A percentile compares a stretch with the other conserved stretches of the same genome.
Conservation (phyloP, 2,113 vertebrate genomes). For the Elaphurus davidianus region DNA sequence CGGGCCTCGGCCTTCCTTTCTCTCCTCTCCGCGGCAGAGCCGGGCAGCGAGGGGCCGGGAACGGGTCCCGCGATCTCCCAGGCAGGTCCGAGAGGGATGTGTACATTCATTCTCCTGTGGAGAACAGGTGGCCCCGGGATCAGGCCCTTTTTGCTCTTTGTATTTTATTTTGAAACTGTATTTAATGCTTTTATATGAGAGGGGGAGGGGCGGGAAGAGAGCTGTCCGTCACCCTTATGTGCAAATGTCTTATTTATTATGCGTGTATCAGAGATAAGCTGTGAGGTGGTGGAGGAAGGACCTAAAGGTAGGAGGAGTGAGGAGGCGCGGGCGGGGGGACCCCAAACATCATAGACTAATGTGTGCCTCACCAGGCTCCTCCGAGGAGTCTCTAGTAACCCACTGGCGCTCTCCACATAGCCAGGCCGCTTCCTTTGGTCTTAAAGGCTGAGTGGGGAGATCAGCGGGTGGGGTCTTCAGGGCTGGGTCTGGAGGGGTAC, state of each 20-base stretch:
- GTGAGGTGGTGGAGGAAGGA: constrained; percentile 45
- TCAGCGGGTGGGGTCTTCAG: background rate
- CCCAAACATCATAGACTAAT: background rate
- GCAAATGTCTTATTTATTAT: constrained; percentile 76
- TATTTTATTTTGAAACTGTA: constrained; percentile 78
- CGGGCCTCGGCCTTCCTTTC: background rate
- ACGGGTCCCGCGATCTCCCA: constrained; percentile 59
- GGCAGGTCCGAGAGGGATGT: constrained; percentile 75
- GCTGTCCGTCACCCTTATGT: constrained; percentile 68
- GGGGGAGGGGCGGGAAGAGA: constrained; percentile 56
- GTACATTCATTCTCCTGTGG: constrained; percentile 74
- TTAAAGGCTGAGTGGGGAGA: background rate
- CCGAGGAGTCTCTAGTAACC: background rate
- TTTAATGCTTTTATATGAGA: constrained; percentile 78
- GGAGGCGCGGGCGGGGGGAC: background rate
- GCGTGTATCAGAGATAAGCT: constrained; percentile 74
- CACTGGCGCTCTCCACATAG: background rate
- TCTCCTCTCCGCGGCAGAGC: background rate
- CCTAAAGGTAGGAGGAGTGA: background rate
- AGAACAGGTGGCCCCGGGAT: constrained; percentile 67
- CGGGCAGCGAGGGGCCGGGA: background rate
- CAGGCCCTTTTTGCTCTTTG: constrained; percentile 71
- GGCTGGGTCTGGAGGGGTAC: background rate
- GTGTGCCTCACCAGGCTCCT: background rate
- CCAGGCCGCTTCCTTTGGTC: background rate